Conservation (phyloP, 2,113 vertebrate species). For the Panthera leo region DNA sequence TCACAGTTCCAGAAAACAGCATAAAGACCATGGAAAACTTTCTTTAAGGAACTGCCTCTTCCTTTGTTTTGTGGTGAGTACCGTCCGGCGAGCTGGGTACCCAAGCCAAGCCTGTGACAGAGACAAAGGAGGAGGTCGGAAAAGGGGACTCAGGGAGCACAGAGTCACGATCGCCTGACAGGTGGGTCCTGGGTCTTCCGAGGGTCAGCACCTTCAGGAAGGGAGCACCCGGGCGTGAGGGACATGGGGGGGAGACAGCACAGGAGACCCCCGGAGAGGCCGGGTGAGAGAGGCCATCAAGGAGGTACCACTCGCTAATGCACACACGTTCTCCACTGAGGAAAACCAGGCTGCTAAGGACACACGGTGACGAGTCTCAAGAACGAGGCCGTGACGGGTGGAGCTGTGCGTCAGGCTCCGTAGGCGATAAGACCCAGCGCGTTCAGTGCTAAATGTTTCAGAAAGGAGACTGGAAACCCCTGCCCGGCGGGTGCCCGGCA, state of each 20-base stretch:
- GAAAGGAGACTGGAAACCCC: neutral
- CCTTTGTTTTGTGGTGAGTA: neutral
- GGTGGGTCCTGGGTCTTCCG: neutral
- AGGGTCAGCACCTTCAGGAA: neutral
- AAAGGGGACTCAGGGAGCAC: neutral
- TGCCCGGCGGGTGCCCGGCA: no score
- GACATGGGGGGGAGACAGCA: neutral
- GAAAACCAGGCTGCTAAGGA: neutral
- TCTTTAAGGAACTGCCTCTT: neutral
- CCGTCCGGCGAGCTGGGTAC: neutral
- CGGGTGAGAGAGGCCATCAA: neutral
- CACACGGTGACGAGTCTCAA: neutral
- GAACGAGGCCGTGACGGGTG: neutral
- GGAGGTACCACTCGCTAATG: neutral
- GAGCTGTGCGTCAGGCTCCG: neutral
- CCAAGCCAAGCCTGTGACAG: neutral
- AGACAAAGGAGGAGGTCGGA: neutral
- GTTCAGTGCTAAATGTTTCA: neutral
- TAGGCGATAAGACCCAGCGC: no score
- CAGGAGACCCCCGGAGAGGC: neutral
- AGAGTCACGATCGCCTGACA: neutral
- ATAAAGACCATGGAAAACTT: neutral
- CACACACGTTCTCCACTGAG: neutral
- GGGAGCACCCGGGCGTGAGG: neutral
- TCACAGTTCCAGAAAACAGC: neutral